Base-by-base conservation (phyloP, 1,140 invertebrate genomes). In the Bemisia tabaci region DNA sequence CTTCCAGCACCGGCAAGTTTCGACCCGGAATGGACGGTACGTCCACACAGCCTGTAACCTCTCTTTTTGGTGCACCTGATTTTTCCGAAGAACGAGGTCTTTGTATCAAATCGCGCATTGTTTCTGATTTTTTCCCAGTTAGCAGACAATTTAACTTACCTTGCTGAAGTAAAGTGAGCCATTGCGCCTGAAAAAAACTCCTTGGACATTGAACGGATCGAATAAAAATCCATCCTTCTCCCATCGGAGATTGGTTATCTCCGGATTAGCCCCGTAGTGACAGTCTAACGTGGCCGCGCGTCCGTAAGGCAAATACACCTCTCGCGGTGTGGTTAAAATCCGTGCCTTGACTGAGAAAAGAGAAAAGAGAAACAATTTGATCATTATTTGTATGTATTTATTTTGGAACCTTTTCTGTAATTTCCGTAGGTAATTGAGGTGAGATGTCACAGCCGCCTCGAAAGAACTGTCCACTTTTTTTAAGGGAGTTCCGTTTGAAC, bases 181-280 rank as follows among this genome's bases (percentile, higher is more conserved):
- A 75, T 96, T 96, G 71, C 85, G 82, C 69, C 90, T 83, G 72
- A 89, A 90, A 72, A 90, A 89, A 0, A 94, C 89, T 21, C 90
- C 91, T 63, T 85, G 90, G 24, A 92, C 90, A 73, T 94, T 91
- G 76, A 92, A 92, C 1, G 92, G 91, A 76, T 95, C 92, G 74
- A 93, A 94, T 0, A 94, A 83, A 72, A 94, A 90, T 22, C 91
- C 91, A 75, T 95, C 92, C 77, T 95, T 94, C 74, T 92, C 92
- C 95, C 95, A 97, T 63, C 90, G 85, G 23, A 96, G 80, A 75
- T 93, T 92, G n/a, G 90, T 91, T 65, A 96, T 79, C 1, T 92
- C 89, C 22, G 95, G 95, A 81, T 96, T 97, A 0, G 94, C 90
- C 71, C 92, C 85, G 71, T 95, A 93, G 74, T 94, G 90, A 76